Evolutionary conservation across 2,113 vertebrate genomes (phyloP), one percentile per base, ranked within the genome.

Genomic region (Microcebus ravelobensis): DNA sequence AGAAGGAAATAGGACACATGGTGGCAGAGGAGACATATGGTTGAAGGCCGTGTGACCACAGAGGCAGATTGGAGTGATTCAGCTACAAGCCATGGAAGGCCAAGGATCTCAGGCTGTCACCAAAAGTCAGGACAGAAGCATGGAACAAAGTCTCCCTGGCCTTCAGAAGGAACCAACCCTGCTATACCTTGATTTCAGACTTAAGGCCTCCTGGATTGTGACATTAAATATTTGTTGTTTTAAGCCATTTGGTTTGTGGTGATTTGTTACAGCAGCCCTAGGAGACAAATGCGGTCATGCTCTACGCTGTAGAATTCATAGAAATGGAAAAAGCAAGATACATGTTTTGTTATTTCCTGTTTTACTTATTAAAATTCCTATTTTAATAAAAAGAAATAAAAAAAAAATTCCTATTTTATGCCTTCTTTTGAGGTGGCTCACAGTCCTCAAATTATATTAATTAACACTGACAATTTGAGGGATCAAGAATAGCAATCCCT

Each of bases 291-390:
- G 12, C 14, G 67, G 59, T 21, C 59, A 29, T 23, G n/a, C 25
- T n/a, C 31, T 73, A 15, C 31, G 5, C 63, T 85, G 6, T 20
- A 74, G 52, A 81, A 65, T 74, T 57, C 27, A 9, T 71, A 18
- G 12, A 68, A 70, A 50, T 15, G 8, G 42, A 57, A 67, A 90
- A 93, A 55, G 71, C 71, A 29, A 90, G 80, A 80, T 65, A 68
- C 3, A 18, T 87, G 8, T 63, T 82, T 86, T 27, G 73, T 80
- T 73, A 81, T 86, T 90, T 80, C 21, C 57, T 52, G 27, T 80
- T 90, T 92, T 42, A 95, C 67, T 85, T 85, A 79, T 55, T 80
- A 79, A 85, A 85, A 67, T 85, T 79, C 52, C 31, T 14, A 68
- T 63, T 29, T 63, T 63, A 63, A n/a, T n/a, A n/a, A n/a, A n/a